Evolutionary conservation across 1,140 invertebrate species (phyloP).

Genomic region (Gryllus bimaculatus): DNA sequence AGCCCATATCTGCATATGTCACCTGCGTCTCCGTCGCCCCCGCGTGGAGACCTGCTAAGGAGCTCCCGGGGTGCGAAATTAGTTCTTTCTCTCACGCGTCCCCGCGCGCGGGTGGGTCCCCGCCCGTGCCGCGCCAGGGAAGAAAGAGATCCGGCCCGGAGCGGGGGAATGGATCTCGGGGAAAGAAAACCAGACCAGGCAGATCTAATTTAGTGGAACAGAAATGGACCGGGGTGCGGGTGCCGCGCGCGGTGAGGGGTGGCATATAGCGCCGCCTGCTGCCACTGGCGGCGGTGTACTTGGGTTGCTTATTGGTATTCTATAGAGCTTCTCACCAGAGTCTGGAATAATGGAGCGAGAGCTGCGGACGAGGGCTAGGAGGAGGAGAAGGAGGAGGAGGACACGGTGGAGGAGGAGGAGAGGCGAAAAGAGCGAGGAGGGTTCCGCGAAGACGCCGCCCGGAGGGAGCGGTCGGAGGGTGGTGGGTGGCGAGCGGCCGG

Average conservation of each 20-base stretch:
- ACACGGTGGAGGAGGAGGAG: too few species aligned
- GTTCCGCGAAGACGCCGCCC: background rate
- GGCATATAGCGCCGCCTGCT: conserved; percentile 4
- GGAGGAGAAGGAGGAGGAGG: too few species aligned
- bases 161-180: background rate
- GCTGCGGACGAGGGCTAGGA: background rate
- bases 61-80: background rate
- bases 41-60: background rate
- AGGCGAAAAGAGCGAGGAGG: background rate
- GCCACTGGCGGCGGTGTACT: conserved; percentile 6
- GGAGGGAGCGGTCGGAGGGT: too few species aligned
- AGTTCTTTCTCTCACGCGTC: background rate
- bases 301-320: conserved; percentile 16
- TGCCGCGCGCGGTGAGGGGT: background rate
- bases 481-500: too few species aligned
- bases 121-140: background rate
- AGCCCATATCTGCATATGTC: too few species aligned
- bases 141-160: background rate
- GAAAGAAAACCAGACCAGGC: conserved; percentile 22
- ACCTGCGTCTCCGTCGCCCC: too few species aligned
- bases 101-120: too few species aligned
- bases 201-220: conserved; percentile 25
- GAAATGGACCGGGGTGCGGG: conserved; percentile 18
- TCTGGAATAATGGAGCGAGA: conserved; percentile 15
- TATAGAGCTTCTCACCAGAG: background rate